A percentile compares a stretch with the other conserved stretches of the same genome.
These are phyloP conservation scores for Sisyra nigra DNA, from an alignment of 2,888 invertebrate species.

Conservation along the genomic window DNA sequence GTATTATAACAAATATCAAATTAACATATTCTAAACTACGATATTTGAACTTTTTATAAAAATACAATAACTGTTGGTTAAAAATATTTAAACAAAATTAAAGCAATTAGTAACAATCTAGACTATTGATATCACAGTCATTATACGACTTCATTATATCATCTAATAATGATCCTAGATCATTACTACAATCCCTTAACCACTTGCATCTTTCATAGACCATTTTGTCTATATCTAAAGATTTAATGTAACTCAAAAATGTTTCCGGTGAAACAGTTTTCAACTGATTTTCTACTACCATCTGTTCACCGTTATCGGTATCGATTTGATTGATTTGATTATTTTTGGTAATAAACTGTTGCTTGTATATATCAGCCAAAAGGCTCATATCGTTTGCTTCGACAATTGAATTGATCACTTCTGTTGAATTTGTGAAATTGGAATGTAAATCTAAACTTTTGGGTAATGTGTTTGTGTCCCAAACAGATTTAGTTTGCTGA, in stretches of 20 bases:
- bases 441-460: background rate
- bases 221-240: conserved; percentile 40
- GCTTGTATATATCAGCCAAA: conserved; percentile 41
- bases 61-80: no score
- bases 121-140: conserved; percentile 35
- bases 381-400: conserved; percentile 44
- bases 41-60: conserved; percentile 1
- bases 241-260: conserved; percentile 39
- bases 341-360: conserved; percentile 25
- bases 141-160: conserved; percentile 52
- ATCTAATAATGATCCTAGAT: conserved; percentile 52
- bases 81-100: conserved; percentile 7
- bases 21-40: conserved; percentile 1
- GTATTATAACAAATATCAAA: conserved; percentile 6
- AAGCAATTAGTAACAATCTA: conserved; percentile 50
- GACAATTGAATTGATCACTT: conserved; percentile 46
- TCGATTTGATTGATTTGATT: conserved; percentile 9
- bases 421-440: conserved; percentile 13
- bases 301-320: conserved; percentile 19
- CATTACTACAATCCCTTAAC: conserved; percentile 48
- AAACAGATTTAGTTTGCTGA: conserved; percentile 1
- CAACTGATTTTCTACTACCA: conserved; percentile 19
- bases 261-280: conserved; percentile 33
- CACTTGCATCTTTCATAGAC: conserved; percentile 45
- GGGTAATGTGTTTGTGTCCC: conserved; percentile 4